Percentiles rank a stretch among this genome's conserved stretches.
Conservation (phyloP, 2,113 vertebrate genomes). For the Platanista minor region DNA sequence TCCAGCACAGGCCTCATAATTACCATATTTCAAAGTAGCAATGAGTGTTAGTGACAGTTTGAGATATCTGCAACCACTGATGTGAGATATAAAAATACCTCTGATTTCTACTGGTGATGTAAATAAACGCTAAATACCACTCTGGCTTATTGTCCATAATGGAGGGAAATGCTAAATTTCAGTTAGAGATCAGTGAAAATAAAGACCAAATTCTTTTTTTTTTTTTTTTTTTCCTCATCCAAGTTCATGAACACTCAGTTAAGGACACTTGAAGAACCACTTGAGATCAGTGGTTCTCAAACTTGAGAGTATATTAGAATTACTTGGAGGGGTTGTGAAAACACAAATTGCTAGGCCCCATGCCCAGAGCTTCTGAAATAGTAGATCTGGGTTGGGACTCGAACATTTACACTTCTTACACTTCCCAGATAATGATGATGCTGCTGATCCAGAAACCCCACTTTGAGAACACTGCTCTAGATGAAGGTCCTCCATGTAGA, state of each 20-base stretch:
- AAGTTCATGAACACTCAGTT: not conserved
- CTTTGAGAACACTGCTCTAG: not conserved
- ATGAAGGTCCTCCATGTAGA: not conserved
- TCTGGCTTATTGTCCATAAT: not conserved
- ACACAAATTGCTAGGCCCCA: not conserved
- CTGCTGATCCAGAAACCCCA: not conserved
- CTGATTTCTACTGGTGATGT: not conserved
- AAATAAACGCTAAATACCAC: not conserved
- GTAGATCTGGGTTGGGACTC: not conserved
- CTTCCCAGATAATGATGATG: not conserved
- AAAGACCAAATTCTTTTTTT: not conserved
- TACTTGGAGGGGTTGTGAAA: not conserved
- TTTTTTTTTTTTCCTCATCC: not conserved
- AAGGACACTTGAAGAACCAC: not conserved
- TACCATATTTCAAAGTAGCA: constrained; percentile 5
- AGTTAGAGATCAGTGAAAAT: not conserved
- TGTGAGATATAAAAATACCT: not conserved
- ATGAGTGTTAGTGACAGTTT: not conserved
- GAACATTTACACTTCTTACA: not conserved
- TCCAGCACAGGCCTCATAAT: not conserved
- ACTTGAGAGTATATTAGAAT: not conserved
- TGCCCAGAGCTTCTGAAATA: not conserved
- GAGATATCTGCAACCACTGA: not conserved
- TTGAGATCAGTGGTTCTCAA: not conserved
- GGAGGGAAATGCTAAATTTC: not conserved